These are phyloP conservation scores for Coregonus ussuriensis DNA, from an alignment of 2,797 vertebrate species.

Conservation along the genomic window DNA sequence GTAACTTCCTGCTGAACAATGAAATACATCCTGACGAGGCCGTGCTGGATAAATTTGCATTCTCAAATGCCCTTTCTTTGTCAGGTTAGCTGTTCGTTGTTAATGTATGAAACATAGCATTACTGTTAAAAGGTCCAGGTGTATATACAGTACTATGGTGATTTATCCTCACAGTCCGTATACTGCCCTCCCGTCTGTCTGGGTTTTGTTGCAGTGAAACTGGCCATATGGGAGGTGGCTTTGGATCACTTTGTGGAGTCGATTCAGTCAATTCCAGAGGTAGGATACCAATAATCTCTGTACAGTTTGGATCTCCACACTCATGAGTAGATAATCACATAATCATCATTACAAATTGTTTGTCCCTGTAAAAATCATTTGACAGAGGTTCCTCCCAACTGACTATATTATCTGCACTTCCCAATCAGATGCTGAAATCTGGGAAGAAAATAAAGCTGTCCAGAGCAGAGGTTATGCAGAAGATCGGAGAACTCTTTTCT, in stretches of 20 bases:
- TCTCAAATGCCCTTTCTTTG: slow-evolving; percentile 94
- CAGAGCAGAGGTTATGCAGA: slow-evolving; percentile 96
- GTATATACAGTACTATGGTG: neutral
- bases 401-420: neutral
- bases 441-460: slow-evolving; percentile 89
- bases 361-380: neutral
- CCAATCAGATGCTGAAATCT: slow-evolving; percentile 86
- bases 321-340: too few relatives aligned
- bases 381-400: neutral
- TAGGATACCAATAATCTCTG: slow-evolving; percentile 36
- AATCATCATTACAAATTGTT: too few relatives aligned
- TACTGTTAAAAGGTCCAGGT: neutral
- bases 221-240: slow-evolving; percentile 96
- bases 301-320: neutral
- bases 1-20: slow-evolving; percentile 86
- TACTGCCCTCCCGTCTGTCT: slow-evolving; percentile 8
- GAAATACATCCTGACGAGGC: slow-evolving; percentile 80
- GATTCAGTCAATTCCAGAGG: slow-evolving; percentile 98
- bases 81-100: slow-evolving; percentile 80
- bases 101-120: neutral
- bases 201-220: slow-evolving; percentile 81
- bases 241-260: slow-evolving; percentile 96
- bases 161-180: neutral
- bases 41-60: slow-evolving; percentile 93
- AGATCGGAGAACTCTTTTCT: slow-evolving; percentile 95